A percentile compares a stretch with the other conserved stretches of the same genome.
phyloP scores from a whole-genome alignment of 2,888 invertebrate species.

The Hanleya hanleyi region DNA sequence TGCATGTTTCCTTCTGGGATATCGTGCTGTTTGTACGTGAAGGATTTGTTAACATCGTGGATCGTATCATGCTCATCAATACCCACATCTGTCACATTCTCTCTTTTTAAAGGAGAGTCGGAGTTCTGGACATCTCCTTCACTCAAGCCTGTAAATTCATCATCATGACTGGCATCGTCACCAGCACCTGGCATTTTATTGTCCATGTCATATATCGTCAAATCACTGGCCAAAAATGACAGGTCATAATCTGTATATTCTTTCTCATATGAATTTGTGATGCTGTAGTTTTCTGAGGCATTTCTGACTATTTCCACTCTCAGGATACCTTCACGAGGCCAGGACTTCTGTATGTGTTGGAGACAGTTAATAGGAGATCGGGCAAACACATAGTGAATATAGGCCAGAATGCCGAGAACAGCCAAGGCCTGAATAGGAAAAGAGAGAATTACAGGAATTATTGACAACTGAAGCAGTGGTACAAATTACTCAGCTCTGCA shows the following conservation, averaged over 20 bases:
- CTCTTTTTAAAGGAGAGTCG: too few species aligned
- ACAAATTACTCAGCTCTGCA: too few species aligned
- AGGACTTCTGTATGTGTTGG: conserved; percentile 85
- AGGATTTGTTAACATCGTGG: neutral
- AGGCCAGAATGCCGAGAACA: conserved; percentile 92
- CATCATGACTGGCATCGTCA: neutral
- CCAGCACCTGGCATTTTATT: neutral
- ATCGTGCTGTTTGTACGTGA: neutral
- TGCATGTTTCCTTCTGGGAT: conserved; percentile 31
- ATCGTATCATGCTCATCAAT: neutral
- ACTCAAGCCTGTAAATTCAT: too few species aligned
- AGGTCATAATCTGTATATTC: conserved; percentile 74
- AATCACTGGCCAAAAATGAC: neutral
- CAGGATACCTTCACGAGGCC: conserved; percentile 97
- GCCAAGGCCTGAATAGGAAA: conserved; percentile 80
- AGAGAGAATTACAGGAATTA: conserved; percentile 1
- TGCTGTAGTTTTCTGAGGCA: conserved; percentile 80
- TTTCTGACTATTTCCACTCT: conserved; percentile 85
- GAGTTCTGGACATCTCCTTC: too few species aligned
- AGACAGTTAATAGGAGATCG: conserved; percentile 94
- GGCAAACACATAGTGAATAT: conserved; percentile 96
- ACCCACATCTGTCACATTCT: neutral
- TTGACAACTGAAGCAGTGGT: neutral
- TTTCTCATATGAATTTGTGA: conserved; percentile 88
- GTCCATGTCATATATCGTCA: neutral